These are phyloP conservation scores for Oscheius myriophilus DNA, from an alignment of 2,888 invertebrate species.

Conservation along the genomic window DNA sequence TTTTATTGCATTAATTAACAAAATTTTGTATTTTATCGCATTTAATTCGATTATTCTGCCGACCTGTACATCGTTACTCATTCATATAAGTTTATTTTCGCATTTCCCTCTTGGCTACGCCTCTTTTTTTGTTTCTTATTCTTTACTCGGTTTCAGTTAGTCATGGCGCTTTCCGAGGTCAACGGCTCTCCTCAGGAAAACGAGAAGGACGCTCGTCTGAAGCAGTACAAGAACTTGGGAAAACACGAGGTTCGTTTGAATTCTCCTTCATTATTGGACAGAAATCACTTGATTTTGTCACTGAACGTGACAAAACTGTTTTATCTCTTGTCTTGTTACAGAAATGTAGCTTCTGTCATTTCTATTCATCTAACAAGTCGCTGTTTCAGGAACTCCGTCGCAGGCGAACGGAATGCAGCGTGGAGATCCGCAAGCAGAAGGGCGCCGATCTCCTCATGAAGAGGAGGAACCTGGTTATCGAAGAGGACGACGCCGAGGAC, in stretches of 20 bases:
- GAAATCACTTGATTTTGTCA: too few relatives aligned
- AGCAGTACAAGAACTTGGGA: constrained; percentile 65
- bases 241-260: constrained; percentile 57
- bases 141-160: not conserved
- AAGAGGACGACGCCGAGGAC: constrained; percentile 41
- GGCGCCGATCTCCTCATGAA: constrained; percentile 93
- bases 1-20: too few relatives aligned
- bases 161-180: constrained; percentile 38
- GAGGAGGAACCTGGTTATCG: constrained; percentile 61
- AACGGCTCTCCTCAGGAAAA: constrained; percentile 19
- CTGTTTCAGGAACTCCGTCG: constrained; percentile 83
- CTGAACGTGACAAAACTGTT: too few relatives aligned
- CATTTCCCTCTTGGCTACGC: not conserved
- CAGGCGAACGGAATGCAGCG: constrained; percentile 86
- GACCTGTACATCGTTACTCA: too few relatives aligned
- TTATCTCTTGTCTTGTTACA: too few relatives aligned
- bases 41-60: too few relatives aligned
- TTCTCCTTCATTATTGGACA: not conserved
- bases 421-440: constrained; percentile 89
- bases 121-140: not conserved
- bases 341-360: too few relatives aligned
- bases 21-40: too few relatives aligned
- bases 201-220: constrained; percentile 46
- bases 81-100: too few relatives aligned
- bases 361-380: not conserved